Conservation (phyloP, 2,888 invertebrate species). For the Galerucella nymphaeae region DNA sequence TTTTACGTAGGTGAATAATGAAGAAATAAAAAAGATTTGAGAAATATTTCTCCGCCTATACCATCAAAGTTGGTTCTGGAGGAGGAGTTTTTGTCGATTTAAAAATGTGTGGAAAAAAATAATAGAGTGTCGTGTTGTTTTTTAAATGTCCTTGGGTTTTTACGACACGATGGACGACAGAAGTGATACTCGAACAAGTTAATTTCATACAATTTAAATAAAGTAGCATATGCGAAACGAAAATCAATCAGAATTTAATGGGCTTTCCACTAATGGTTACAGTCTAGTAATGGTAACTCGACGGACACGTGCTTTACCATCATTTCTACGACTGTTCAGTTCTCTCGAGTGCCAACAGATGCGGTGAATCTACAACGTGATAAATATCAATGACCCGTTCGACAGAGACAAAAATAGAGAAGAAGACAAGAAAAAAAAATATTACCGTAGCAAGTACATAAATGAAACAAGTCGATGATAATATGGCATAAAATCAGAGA, state of each 20-base stretch:
- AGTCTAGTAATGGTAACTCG: slow-evolving; percentile 46
- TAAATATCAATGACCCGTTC: slow-evolving; percentile 47
- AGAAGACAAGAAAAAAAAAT: slow-evolving; percentile 36
- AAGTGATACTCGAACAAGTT: slow-evolving; percentile 18
- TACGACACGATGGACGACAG: slow-evolving; percentile 15
- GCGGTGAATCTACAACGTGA: slow-evolving; percentile 45
- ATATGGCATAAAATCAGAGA: slow-evolving; percentile 44
- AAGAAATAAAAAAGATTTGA: too few species aligned
- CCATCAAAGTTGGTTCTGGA: too few species aligned
- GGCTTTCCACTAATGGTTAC: slow-evolving; percentile 44
- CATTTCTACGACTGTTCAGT: slow-evolving; percentile 43
- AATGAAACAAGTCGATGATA: slow-evolving; percentile 45
- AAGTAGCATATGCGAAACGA: slow-evolving; percentile 44
- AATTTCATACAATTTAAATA: slow-evolving; percentile 42
- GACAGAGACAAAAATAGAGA: neutral
- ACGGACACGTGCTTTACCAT: slow-evolving; percentile 48
- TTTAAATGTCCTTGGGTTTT: slow-evolving; percentile 5
- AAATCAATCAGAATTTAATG: slow-evolving; percentile 49
- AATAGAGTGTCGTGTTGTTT: too few species aligned
- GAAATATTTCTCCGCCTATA: too few species aligned
- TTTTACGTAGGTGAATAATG: too few species aligned
- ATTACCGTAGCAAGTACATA: slow-evolving; percentile 45
- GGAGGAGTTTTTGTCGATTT: too few species aligned
- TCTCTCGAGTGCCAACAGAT: slow-evolving; percentile 46
- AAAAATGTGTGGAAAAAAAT: too few species aligned